phyloP scores from a whole-genome alignment of 2,113 vertebrate species.

The Crotalus horridus region DNA sequence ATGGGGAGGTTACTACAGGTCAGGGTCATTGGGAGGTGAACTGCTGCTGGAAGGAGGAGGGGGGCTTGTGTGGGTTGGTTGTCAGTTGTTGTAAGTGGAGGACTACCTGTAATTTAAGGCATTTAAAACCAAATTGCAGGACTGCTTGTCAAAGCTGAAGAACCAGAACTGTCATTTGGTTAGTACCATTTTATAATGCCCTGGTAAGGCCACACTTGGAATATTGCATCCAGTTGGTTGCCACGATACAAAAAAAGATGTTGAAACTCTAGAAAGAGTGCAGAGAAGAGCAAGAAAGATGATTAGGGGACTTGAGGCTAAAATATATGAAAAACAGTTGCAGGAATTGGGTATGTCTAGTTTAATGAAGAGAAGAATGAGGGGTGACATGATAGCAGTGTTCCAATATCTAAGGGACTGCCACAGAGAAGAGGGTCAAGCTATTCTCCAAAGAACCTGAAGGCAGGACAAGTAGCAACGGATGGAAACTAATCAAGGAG shows the following conservation, averaged over 20 bases:
- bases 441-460: background rate
- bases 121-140: background rate
- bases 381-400: background rate
- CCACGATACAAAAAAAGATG: background rate
- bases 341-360: background rate
- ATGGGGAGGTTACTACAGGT: too few species aligned
- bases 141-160: background rate
- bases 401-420: background rate
- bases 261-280: background rate
- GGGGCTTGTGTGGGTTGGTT: too few species aligned
- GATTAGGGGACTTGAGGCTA: background rate
- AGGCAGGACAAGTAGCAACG: background rate
- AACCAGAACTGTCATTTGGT: background rate
- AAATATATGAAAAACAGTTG: background rate
- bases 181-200: too few species aligned
- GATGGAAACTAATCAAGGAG: background rate
- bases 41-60: too few species aligned
- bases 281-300: background rate
- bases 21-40: too few species aligned
- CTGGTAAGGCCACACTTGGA: background rate
- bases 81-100: too few species aligned
- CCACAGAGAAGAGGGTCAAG: background rate
- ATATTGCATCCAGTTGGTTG: background rate
- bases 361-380: background rate
- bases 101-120: too few species aligned